Percentiles rank a stretch among this genome's conserved stretches.
Evolutionary conservation across 2,888 invertebrate genomes (phyloP).

Genomic region (Drosophila paramelanica): DNA sequence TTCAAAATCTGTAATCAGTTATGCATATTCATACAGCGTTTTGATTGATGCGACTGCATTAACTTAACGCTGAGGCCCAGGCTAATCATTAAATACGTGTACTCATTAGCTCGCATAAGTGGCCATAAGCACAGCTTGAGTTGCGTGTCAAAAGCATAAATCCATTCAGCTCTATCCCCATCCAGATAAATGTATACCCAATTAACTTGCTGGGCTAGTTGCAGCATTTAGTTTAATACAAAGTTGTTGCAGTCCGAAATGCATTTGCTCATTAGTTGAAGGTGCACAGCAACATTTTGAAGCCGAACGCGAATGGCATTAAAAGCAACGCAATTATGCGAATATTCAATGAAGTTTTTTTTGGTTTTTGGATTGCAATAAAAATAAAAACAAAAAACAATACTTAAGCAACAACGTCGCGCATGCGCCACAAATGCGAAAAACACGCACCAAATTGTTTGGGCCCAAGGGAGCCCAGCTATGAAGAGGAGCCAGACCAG

Average conservation of each 20-base stretch:
- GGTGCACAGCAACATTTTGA: conserved; percentile 24
- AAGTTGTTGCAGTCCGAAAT: conserved; percentile 47
- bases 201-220: conserved; percentile 9
- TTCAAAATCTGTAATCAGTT: background rate
- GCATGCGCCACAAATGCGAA: conserved; percentile 61
- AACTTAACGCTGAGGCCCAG: conserved; percentile 5
- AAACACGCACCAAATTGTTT: conserved; percentile 40
- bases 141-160: conserved; percentile 37
- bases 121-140: conserved; percentile 38
- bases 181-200: conserved; percentile 11
- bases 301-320: conserved; percentile 13
- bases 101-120: conserved; percentile 34
- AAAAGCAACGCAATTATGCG: conserved; percentile 69
- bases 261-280: conserved; percentile 70
- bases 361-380: conserved; percentile 4
- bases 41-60: conserved; percentile 30
- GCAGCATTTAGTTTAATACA: conserved; percentile 34
- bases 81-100: conserved; percentile 14
- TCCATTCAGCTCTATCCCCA: conserved; percentile 5
- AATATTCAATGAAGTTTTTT: conserved; percentile 72
- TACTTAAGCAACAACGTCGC: conserved; percentile 46
- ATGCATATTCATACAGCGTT: conserved; percentile 22
- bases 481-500: conserved; percentile 12
- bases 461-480: conserved; percentile 13
- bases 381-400: conserved; percentile 15